Evolutionary conservation across 2,113 vertebrate species (phyloP), one percentile per base, ranked within the genome.

Genomic region (Apaloderma vittatum): DNA sequence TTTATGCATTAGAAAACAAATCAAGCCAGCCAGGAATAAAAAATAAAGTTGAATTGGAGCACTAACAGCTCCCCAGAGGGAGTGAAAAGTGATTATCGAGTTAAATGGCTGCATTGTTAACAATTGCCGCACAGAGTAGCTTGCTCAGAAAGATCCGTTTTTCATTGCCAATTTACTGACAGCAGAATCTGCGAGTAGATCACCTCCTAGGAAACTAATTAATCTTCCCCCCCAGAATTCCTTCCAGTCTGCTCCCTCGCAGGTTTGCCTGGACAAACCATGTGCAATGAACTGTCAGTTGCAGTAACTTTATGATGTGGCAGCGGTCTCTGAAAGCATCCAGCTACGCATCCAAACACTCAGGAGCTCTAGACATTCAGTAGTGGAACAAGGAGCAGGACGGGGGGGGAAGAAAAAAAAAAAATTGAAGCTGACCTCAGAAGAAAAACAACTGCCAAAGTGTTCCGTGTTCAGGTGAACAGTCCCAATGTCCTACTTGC

Each of bases 21-120:
- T 97, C 95, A 95, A 97, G 91, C 59, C 86, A 95, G 90, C 81
- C 83, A 79, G 71, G 86, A 96, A 95, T 63, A 70, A 93, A 98
- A 98, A 97, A 95, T 95, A 94, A 97, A 97, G 97, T 95, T 74
- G 91, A 81, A 94, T 90, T 85, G 93, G 76, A 82, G 74, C 2
- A n/a, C 88, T 96, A 97, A 97, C 90, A 88, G 96, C 43, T 96
- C 98, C 98, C 98, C 93, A 94, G 95, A 92, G 97, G 80, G 80
- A 76, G 57, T 19, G 57, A 57, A 91, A 96, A 97, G 94, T 75
- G 97, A 97, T 97, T 97, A 97, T 87, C 20, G 22, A 97, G 95
- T 97, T 97, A 97, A 98, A 97, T 82, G 85, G 94, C 96, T 96
- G 83, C 92, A 89, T 79, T 74, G 83, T 95, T 97, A 97, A 84